Evolutionary conservation across 2,888 invertebrate genomes (phyloP).

Genomic region (Ophion slaviceki): DNA sequence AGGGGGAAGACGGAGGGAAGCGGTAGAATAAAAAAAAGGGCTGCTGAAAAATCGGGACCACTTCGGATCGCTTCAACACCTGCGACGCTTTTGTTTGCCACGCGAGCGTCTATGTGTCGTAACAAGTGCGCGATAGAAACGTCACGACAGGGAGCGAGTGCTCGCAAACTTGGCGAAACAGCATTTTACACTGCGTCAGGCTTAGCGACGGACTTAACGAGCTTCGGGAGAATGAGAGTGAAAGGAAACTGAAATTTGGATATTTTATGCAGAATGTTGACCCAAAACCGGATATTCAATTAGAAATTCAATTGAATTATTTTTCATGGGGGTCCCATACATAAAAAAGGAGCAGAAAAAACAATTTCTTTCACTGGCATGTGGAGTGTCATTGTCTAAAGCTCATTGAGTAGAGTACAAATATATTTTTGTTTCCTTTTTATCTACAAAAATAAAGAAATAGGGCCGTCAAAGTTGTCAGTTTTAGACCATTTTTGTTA

Average conservation of each 20-base stretch:
- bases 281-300: too few species aligned
- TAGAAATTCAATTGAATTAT: too few species aligned
- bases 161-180: conserved; percentile 38
- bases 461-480: too few species aligned
- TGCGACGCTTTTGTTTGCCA: conserved; percentile 40
- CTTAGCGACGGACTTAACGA: conserved; percentile 38
- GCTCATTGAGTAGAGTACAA: too few species aligned
- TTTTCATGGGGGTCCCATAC: too few species aligned
- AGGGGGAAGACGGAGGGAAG: background rate
- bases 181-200: background rate
- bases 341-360: too few species aligned
- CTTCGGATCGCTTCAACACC: conserved; percentile 37
- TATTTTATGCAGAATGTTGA: too few species aligned
- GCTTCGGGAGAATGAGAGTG: conserved; percentile 55
- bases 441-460: too few species aligned
- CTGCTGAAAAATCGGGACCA: conserved; percentile 23
- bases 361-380: too few species aligned
- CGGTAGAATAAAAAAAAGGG: background rate
- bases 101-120: conserved; percentile 53
- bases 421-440: too few species aligned
- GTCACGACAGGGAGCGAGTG: conserved; percentile 49
- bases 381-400: too few species aligned
- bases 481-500: too few species aligned
- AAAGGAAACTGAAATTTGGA: conserved; percentile 33
- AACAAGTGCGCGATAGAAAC: conserved; percentile 54